Conservation (phyloP, 2,888 invertebrate species). For the Drosophila melanosoma region DNA sequence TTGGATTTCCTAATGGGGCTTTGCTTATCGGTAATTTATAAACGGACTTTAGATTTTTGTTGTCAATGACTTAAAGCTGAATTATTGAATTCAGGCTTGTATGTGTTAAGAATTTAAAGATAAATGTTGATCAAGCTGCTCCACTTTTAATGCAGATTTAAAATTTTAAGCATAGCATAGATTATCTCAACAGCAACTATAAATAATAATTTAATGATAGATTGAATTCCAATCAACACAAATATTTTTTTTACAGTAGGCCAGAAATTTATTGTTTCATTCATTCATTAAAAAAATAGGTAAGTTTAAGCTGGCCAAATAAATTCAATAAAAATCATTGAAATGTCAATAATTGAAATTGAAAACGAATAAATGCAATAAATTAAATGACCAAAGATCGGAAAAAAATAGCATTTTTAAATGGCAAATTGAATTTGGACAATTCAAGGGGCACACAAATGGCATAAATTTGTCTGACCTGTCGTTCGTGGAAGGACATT, state of each 20-base stretch:
- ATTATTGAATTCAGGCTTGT: constrained; percentile 23
- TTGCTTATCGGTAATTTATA: constrained; percentile 65
- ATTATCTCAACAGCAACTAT: constrained; percentile 18
- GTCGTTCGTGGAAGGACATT: constrained; percentile 37
- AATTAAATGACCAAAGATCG: constrained; percentile 22
- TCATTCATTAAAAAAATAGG: constrained; percentile 6
- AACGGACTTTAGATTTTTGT: constrained; percentile 53
- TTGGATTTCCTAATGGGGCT: constrained; percentile 52
- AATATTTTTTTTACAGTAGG: neutral
- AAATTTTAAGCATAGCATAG: neutral
- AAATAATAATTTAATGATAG: constrained; percentile 14
- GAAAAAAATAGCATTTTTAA: constrained; percentile 61
- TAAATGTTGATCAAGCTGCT: constrained; percentile 20
- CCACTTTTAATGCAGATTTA: constrained; percentile 27
- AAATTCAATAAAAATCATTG: constrained; percentile 67
- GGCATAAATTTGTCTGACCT: constrained; percentile 54
- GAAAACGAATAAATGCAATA: constrained; percentile 25
- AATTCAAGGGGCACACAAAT: constrained; percentile 53
- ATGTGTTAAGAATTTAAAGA: constrained; percentile 47
- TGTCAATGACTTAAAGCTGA: constrained; percentile 20
- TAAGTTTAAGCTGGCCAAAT: constrained; percentile 44
- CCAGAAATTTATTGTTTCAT: neutral
- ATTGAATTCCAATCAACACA: constrained; percentile 6
- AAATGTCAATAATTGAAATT: constrained; percentile 66
- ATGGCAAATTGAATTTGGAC: constrained; percentile 67